Evolutionary conservation across 2,113 vertebrate genomes (phyloP).

Genomic region (Isurus oxyrinchus): DNA sequence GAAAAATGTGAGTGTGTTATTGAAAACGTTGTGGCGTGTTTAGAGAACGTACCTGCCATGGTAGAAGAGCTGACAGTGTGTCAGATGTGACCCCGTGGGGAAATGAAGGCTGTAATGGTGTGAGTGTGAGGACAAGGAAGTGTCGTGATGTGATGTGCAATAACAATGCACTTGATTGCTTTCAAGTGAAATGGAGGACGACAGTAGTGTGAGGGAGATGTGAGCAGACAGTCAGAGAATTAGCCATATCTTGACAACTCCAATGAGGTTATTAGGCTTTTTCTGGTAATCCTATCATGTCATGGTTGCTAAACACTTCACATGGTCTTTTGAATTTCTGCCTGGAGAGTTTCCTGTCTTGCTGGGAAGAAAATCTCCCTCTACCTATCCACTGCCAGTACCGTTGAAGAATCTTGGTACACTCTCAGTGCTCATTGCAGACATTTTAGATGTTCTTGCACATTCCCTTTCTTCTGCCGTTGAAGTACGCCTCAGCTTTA

Average conservation of each 20-base stretch:
- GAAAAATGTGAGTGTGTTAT: neutral
- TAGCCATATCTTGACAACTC: neutral
- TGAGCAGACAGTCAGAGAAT: neutral
- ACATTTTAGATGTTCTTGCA: neutral
- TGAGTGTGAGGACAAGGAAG: neutral
- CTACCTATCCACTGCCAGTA: neutral
- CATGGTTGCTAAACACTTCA: neutral
- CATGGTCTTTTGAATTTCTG: neutral
- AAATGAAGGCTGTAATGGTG: neutral
- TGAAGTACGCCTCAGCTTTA: neutral
- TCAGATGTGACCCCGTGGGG: neutral
- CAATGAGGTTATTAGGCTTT: neutral
- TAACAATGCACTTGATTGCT: neutral
- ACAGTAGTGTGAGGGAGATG: neutral
- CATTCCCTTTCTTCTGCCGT: neutral
- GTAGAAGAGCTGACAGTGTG: neutral
- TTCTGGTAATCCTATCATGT: neutral
- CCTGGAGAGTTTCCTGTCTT: neutral
- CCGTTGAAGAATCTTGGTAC: neutral
- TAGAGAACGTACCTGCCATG: neutral
- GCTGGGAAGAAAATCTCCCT: neutral
- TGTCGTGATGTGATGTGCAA: neutral
- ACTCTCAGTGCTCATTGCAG: neutral
- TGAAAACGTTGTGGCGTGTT: neutral
- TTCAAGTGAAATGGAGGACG: neutral